phyloP scores from a whole-genome alignment of 2,888 invertebrate species.

The Rhamnusium bicolor region DNA sequence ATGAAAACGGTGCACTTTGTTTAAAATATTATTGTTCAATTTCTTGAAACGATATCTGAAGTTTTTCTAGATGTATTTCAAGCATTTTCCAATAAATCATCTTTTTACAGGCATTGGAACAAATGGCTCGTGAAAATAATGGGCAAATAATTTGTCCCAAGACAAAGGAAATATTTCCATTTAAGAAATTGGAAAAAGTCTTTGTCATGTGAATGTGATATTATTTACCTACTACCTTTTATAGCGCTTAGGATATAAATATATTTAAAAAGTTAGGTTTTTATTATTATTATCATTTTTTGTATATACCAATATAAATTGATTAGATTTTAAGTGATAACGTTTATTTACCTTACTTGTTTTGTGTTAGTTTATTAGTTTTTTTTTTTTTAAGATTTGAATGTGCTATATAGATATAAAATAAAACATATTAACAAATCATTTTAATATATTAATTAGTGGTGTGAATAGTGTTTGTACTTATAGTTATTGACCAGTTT shows the following conservation, averaged over 20 bases:
- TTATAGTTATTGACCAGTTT: too few relatives aligned
- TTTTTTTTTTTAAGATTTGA: slow-evolving; percentile 33
- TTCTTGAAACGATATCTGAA: background rate
- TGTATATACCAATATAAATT: slow-evolving; percentile 28
- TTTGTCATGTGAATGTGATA: slow-evolving; percentile 89
- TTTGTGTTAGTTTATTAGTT: slow-evolving; percentile 3
- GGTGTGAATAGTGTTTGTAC: too few relatives aligned
- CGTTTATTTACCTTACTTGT: background rate
- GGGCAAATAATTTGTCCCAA: slow-evolving; percentile 95
- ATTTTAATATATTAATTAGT: background rate
- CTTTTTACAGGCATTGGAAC: slow-evolving; percentile 83
- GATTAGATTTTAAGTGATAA: slow-evolving; percentile 4
- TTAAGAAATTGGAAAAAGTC: slow-evolving; percentile 95
- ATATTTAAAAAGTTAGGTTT: slow-evolving; percentile 26
- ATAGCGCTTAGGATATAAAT: slow-evolving; percentile 39
- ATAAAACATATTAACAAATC: slow-evolving; percentile 20
- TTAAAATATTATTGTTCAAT: background rate
- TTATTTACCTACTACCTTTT: slow-evolving; percentile 34
- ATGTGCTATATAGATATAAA: slow-evolving; percentile 39
- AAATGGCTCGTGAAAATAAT: slow-evolving; percentile 92
- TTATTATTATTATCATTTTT: slow-evolving; percentile 32
- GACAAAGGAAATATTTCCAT: slow-evolving; percentile 92
- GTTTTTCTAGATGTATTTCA: background rate
- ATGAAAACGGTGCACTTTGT: too few relatives aligned
- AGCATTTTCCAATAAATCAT: slow-evolving; percentile 22